Evolutionary conservation across 1,140 invertebrate species (phyloP), one percentile per base, ranked within the genome.

Genomic region (Leptinotarsa lineolata): DNA sequence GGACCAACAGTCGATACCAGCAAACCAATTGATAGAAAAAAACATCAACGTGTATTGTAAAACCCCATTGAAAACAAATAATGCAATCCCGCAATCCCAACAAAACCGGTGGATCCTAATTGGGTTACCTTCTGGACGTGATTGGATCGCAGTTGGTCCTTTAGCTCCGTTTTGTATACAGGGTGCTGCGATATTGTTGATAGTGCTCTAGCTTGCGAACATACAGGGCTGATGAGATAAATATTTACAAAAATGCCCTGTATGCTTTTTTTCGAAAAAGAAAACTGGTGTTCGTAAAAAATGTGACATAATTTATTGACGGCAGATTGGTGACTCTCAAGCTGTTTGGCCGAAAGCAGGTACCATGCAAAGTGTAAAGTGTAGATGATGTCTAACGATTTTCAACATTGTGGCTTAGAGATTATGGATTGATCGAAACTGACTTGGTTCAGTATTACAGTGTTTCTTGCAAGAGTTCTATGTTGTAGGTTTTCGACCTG

Each of bases 321-420:
- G 60, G 60, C 22, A 18, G 60, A 12, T 63, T 63, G 60, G 20
- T 63, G 48, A 54, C 15, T 54, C 48, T 54, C 21, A 69, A 69
- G 68, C 68, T 69, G 68, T 69, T 69, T 59, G 48, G 16, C 48
- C 54, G 45, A 59, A 69, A 59, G 46, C 54, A n/a, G 15, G 46
- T 15, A 22, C 48, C 68, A 69, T 69, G 68, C 68, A 69, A 58
- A 58, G 46, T 69, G 48, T 69, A 69, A 69, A 69, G 39, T 68
- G 30, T 45, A 46, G 68, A 59, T 46, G 45, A 69, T 69, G 11
- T 69, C 13, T 24, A 22, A 12, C 6, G 18, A 22, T 66, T 39
- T 39, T 20, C 20, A 64, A 20, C 5, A 20, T 20, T 18, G 39
- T 69, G 68, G 68, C 68, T 69, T 59, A 69, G 54, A 69, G 46